Evolutionary conservation across 1,140 invertebrate genomes (phyloP).

Genomic region (Medauroidea extradentata): DNA sequence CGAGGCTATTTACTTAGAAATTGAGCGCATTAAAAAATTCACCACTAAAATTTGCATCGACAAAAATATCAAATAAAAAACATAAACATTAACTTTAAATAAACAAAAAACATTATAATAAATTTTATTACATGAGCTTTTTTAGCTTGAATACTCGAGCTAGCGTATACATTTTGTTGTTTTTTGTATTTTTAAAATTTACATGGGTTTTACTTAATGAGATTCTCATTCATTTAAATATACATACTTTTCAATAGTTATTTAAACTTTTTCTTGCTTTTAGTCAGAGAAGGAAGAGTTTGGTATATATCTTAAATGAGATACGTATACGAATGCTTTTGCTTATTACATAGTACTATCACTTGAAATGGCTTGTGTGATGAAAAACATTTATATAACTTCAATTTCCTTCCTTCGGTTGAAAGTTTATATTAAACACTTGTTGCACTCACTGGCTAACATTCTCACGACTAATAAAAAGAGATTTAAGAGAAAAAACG

Average conservation of each 20-base stretch:
- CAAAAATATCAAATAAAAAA: background rate
- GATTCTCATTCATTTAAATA: conserved; percentile 22
- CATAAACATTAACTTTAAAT: conserved; percentile 5
- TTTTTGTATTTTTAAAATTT: conserved; percentile 10
- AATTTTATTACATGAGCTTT: conserved; percentile 15
- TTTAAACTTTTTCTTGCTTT: conserved; percentile 21
- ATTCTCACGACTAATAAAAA: too few relatives aligned
- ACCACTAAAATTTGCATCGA: too few relatives aligned
- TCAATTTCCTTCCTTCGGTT: conserved; percentile 40
- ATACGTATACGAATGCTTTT: conserved; percentile 50
- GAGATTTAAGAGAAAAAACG: too few relatives aligned
- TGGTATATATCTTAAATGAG: conserved; percentile 46
- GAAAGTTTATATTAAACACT: background rate
- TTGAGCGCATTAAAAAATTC: too few relatives aligned
- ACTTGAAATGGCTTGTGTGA: conserved; percentile 6
- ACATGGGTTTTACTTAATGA: conserved; percentile 14
- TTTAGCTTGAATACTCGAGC: conserved; percentile 17
- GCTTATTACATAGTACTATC: conserved; percentile 5
- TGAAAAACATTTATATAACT: background rate
- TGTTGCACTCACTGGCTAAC: too few relatives aligned
- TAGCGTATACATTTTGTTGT: conserved; percentile 16
- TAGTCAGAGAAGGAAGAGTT: conserved; percentile 50
- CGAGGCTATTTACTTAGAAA: too few relatives aligned
- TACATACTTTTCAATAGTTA: conserved; percentile 24
- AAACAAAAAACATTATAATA: conserved; percentile 10